phyloP scores from a whole-genome alignment of 2,888 invertebrate species.

The Anthophora plumipes region DNA sequence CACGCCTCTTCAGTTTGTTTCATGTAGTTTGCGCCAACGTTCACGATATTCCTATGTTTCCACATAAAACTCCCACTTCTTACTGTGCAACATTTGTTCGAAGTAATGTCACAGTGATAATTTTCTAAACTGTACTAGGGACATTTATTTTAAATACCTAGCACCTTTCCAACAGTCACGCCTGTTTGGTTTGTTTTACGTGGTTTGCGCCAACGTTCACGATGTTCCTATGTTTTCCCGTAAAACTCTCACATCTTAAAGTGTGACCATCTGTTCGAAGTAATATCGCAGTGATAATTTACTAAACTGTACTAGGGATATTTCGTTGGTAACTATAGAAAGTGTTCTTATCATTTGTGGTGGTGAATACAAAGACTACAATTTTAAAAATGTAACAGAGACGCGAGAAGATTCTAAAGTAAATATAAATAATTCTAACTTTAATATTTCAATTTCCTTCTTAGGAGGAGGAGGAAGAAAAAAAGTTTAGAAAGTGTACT shows the following conservation, averaged over 20 bases:
- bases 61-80: background rate
- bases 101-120: background rate
- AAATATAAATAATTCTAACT: too few species aligned
- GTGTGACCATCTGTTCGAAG: background rate
- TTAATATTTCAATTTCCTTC: too few species aligned
- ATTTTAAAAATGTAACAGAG: too few species aligned
- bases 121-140: background rate
- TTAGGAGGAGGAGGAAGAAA: too few species aligned
- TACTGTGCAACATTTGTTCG: background rate
- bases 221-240: constrained; percentile 10
- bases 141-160: constrained; percentile 63
- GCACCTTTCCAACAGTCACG: constrained; percentile 57
- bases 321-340: background rate
- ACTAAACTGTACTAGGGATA: background rate
- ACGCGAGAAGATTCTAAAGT: too few species aligned
- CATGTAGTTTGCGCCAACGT: constrained; percentile 14
- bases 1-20: constrained; percentile 62
- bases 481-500: too few species aligned
- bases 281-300: background rate
- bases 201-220: constrained; percentile 1
- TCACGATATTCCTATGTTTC: constrained; percentile 11
- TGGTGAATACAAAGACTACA: too few species aligned
- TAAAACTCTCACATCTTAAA: background rate
- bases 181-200: constrained; percentile 57
- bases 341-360: background rate